These are phyloP conservation scores for Lasaia peninsularis DNA, from an alignment of 1,140 invertebrate genomes.

Conservation along the genomic window DNA sequence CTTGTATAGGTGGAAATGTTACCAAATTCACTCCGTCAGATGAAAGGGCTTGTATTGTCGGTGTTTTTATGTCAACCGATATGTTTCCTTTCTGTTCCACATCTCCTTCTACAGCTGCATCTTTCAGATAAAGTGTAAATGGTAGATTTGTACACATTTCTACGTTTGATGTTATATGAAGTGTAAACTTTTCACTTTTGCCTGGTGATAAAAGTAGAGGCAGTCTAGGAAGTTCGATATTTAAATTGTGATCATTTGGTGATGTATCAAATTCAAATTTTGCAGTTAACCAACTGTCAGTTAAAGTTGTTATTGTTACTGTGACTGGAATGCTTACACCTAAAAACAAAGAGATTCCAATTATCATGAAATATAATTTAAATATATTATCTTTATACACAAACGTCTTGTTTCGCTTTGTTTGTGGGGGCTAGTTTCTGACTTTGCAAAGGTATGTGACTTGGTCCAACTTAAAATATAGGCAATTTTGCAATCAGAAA, in stretches of 20 bases:
- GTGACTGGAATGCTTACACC: conserved; percentile 42
- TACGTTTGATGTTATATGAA: conserved; percentile 51
- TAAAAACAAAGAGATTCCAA: conserved; percentile 31
- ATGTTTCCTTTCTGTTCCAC: conserved; percentile 43
- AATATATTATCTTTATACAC: too few species aligned
- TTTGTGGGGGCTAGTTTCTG: too few species aligned
- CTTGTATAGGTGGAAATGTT: conserved; percentile 45
- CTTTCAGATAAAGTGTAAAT: conserved; percentile 51
- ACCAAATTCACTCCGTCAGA: conserved; percentile 56
- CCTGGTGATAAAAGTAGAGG: conserved; percentile 57
- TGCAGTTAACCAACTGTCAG: conserved; percentile 61
- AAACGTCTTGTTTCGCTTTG: too few species aligned
- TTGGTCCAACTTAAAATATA: too few species aligned
- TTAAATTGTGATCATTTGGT: conserved; percentile 37
- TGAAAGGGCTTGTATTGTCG: conserved; percentile 56
- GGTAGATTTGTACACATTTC: conserved; percentile 46
- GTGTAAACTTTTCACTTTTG: conserved; percentile 53
- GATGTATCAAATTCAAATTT: conserved; percentile 47
- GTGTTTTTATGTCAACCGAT: conserved; percentile 52
- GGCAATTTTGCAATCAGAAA: too few species aligned
- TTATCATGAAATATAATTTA: too few species aligned
- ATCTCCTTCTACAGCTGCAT: conserved; percentile 49
- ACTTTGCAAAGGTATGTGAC: too few species aligned
- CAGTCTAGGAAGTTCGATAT: conserved; percentile 52
- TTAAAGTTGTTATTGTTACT: conserved; percentile 45